Percentiles rank a stretch among this genome's conserved stretches.
Conservation (phyloP, 1,140 invertebrate species). For the Cydia strobilella region DNA sequence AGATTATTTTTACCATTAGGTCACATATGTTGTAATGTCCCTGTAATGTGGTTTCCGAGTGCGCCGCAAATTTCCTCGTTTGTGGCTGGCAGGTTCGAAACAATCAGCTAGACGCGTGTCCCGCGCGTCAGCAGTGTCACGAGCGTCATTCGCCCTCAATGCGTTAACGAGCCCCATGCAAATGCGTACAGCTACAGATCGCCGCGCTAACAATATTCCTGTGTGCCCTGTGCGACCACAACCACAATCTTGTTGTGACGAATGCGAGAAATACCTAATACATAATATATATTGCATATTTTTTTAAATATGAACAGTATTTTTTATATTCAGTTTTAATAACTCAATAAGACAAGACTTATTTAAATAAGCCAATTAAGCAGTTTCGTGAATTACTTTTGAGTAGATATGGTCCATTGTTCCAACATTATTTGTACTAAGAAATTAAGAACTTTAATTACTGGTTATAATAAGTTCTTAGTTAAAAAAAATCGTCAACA, state of each 20-base stretch:
- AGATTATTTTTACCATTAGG: neutral
- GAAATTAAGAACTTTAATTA: too few relatives aligned
- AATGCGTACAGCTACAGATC: slow-evolving; percentile 49
- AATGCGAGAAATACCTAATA: neutral
- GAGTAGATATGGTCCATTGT: too few relatives aligned
- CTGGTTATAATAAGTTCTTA: too few relatives aligned
- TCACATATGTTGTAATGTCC: neutral
- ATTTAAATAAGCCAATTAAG: too few relatives aligned
- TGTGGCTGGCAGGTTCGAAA: slow-evolving; percentile 34
- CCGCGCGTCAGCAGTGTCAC: slow-evolving; percentile 4
- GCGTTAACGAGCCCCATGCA: slow-evolving; percentile 77
- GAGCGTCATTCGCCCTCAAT: slow-evolving; percentile 56
- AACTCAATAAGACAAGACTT: too few relatives aligned
- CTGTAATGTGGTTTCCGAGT: neutral
- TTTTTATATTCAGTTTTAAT: too few relatives aligned
- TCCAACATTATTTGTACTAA: too few relatives aligned
- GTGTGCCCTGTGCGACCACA: neutral
- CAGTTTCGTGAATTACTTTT: too few relatives aligned
- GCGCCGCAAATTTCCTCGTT: slow-evolving; percentile 28
- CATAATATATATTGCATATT: neutral
- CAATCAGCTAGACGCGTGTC: slow-evolving; percentile 64
- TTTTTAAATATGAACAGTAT: too few relatives aligned
- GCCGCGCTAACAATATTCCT: slow-evolving; percentile 64
- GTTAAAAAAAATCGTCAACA: slow-evolving; percentile 40
- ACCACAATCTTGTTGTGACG: neutral